Conservation (phyloP, 2,888 invertebrate species). For the Drosophila mimica region DNA sequence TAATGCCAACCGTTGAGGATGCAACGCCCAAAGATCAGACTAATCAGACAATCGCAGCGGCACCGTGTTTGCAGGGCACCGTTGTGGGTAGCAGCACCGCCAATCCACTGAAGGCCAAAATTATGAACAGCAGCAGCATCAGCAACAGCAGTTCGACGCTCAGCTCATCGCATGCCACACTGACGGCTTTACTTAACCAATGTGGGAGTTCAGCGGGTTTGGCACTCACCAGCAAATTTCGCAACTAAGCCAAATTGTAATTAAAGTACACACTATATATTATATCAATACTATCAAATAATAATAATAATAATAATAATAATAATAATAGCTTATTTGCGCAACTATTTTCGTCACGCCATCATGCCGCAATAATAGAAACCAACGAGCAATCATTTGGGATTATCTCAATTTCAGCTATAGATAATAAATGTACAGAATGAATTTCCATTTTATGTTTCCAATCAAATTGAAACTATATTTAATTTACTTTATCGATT, state of each 20-base stretch:
- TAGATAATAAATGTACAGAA: conserved; percentile 29
- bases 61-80: conserved; percentile 66
- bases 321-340: conserved; percentile 17
- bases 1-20: conserved; percentile 42
- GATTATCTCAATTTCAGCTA: conserved; percentile 3
- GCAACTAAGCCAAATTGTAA: conserved; percentile 34
- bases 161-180: conserved; percentile 85
- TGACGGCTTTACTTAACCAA: conserved; percentile 84
- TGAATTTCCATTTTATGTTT: conserved; percentile 4
- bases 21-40: conserved; percentile 48
- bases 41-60: conserved; percentile 40
- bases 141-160: conserved; percentile 78
- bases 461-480: conserved; percentile 2
- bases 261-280: not conserved
- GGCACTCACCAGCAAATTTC: conserved; percentile 43
- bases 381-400: conserved; percentile 24
- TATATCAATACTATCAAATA: conserved; percentile 8
- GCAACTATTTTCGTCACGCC: conserved; percentile 24
- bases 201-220: conserved; percentile 32
- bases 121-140: conserved; percentile 69
- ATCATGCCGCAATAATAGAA: conserved; percentile 25
- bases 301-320: conserved; percentile 27
- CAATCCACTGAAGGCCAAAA: conserved; percentile 60
- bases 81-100: conserved; percentile 68
- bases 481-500: conserved; percentile 1